Evolutionary conservation across 2,113 vertebrate genomes (phyloP).

Genomic region (Morphnarchus princeps): DNA sequence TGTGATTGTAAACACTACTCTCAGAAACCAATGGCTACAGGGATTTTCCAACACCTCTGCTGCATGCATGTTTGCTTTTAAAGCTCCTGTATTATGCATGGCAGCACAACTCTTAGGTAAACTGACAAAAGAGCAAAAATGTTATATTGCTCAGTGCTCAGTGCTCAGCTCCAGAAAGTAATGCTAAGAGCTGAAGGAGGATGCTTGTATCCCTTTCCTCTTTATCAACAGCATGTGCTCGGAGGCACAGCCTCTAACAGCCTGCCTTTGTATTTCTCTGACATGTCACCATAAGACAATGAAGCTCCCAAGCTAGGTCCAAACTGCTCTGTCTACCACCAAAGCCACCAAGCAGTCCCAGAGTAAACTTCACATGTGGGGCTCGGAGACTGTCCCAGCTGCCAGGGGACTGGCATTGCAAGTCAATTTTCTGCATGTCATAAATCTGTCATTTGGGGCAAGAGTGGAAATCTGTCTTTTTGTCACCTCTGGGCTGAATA

Average conservation of each 20-base stretch:
- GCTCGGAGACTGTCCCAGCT: not conserved
- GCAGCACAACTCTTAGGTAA: not conserved
- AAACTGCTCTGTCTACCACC: not conserved
- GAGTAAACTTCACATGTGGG: not conserved
- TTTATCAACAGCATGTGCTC: not conserved
- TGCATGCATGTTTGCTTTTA: not conserved
- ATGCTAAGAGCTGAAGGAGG: not conserved
- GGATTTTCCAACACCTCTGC: not conserved
- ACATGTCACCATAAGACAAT: not conserved
- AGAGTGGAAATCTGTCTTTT: not conserved
- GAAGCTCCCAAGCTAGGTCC: not conserved
- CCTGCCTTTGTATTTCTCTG: not conserved
- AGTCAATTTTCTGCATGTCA: not conserved
- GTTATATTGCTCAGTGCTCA: not conserved
- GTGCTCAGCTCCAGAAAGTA: not conserved
- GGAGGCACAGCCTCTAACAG: not conserved
- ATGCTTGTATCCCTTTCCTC: not conserved
- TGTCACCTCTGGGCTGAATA: not conserved
- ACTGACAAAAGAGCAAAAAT: not conserved
- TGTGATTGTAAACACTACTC: not conserved
- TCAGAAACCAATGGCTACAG: not conserved
- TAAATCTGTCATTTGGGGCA: not conserved
- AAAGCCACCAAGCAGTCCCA: not conserved
- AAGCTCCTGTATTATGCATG: slow-evolving; percentile 7
- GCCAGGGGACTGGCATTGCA: not conserved